Evolutionary conservation across 1,140 invertebrate species (phyloP).

Genomic region (silkworm (Bombyx mori)): ASM3026992v2 NC_085128.1:15308001-15308500

Average conservation of each 20-base stretch:
- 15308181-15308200: constrained; percentile 38
- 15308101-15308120: constrained; percentile 7
- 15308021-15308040: constrained; percentile 40
- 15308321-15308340: constrained; percentile 24
- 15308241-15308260: constrained; percentile 25
- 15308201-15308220: constrained; percentile 30
- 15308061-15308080: constrained; percentile 39
- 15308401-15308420: no score
- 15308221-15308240: constrained; percentile 1
- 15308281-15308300: constrained; percentile 54
- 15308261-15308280: constrained; percentile 61
- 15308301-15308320: constrained; percentile 43
- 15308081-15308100: constrained; percentile 1
- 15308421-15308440: no score
- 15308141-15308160: constrained; percentile 8
- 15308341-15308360: constrained; percentile 22
- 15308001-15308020: constrained; percentile 33
- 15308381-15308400: no score
- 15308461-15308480: no score
- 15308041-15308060: constrained; percentile 38
- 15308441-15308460: no score
- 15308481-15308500: no score
- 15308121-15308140: constrained; percentile 2
- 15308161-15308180: constrained; percentile 32
- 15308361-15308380: not conserved